Percentiles rank a stretch among this genome's conserved stretches.
Evolutionary conservation across 2,888 invertebrate genomes (phyloP).

Genomic region (Carabus problematicus): DNA sequence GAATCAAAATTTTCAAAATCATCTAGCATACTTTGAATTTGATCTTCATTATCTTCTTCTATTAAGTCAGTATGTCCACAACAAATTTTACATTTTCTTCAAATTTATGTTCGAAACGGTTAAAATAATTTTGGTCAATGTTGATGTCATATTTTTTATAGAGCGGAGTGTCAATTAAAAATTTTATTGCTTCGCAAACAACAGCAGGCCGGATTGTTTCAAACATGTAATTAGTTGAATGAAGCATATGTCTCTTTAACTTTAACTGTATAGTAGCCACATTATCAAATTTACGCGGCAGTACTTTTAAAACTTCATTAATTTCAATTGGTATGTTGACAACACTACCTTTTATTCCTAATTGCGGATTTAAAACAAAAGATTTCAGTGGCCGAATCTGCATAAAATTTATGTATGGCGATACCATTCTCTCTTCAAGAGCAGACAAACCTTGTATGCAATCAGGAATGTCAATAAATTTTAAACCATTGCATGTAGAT

Average conservation of each 20-base stretch:
- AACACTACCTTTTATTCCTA: conserved; percentile 50
- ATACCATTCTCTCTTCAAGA: conserved; percentile 53
- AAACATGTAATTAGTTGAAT: conserved; percentile 49
- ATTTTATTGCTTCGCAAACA: conserved; percentile 46
- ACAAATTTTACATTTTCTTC: conserved; percentile 41
- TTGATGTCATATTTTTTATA: conserved; percentile 44
- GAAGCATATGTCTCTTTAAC: conserved; percentile 49
- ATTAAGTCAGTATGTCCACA: not conserved
- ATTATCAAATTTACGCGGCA: conserved; percentile 44
- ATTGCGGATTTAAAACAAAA: conserved; percentile 50
- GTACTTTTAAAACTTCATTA: conserved; percentile 45
- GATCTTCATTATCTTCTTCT: not conserved
- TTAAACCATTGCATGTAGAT: conserved; percentile 44
- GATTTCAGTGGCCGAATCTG: conserved; percentile 51
- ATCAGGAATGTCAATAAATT: conserved; percentile 46
- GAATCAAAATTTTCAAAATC: conserved; percentile 48
- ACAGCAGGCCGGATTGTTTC: conserved; percentile 49
- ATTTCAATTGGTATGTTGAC: conserved; percentile 51
- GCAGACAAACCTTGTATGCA: conserved; percentile 45
- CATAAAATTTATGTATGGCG: conserved; percentile 53
- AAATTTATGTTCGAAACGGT: conserved; percentile 41
- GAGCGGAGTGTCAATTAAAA: conserved; percentile 46
- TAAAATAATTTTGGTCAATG: conserved; percentile 42
- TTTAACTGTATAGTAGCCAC: conserved; percentile 48
- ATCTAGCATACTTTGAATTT: conserved; percentile 46